phyloP scores from a whole-genome alignment of 64 coral and sea anemone species.

The Anthopleura sola region DNA sequence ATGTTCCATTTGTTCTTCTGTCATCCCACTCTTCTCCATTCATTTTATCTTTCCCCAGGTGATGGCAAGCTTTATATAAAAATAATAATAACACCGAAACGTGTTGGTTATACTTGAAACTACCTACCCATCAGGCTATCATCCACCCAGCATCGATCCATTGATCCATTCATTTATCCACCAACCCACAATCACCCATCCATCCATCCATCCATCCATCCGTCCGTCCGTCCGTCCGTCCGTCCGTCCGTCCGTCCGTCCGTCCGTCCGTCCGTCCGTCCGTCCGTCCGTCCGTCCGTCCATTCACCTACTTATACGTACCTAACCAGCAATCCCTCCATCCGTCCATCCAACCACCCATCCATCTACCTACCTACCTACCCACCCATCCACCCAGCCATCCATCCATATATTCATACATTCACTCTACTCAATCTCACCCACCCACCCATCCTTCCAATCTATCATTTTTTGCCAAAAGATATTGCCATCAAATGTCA shows the following conservation, averaged over 20 bases:
- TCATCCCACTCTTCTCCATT: slow-evolving; percentile 16
- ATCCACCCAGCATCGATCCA: background rate
- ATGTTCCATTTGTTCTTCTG: background rate
- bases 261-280: too few species aligned
- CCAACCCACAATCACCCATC: background rate
- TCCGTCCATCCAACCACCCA: too few species aligned
- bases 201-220: background rate
- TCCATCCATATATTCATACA: too few species aligned
- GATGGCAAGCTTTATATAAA: background rate
- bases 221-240: background rate
- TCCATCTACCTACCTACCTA: too few species aligned
- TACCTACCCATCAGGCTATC: too few species aligned
- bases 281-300: too few species aligned
- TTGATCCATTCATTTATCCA: background rate
- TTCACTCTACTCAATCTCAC: too few species aligned
- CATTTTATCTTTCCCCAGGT: background rate
- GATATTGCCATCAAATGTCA: background rate
- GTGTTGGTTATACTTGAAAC: too few species aligned
- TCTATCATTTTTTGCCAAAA: background rate
- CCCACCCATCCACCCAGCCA: too few species aligned
- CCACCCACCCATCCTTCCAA: too few species aligned
- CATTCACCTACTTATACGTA: background rate
- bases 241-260: background rate
- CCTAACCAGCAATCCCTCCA: too few species aligned
- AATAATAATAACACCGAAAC: background rate